Conservation (phyloP, 2,888 invertebrate species). For the Mythimna vitellina region DNA sequence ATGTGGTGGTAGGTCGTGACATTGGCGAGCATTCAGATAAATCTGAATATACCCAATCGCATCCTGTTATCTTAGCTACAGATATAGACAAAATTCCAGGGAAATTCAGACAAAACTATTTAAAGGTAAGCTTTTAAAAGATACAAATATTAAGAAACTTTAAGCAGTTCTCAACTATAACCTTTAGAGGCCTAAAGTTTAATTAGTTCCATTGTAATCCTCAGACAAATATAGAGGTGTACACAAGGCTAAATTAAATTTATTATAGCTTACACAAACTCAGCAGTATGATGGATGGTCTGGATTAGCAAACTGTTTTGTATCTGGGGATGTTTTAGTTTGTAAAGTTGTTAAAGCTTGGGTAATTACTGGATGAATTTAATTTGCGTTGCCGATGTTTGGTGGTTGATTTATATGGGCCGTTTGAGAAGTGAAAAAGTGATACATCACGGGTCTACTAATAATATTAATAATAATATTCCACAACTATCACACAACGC, state of each 20-base stretch:
- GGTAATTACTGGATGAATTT: slow-evolving; percentile 25
- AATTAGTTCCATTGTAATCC: slow-evolving; percentile 47
- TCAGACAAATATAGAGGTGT: slow-evolving; percentile 18
- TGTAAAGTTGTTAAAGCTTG: slow-evolving; percentile 25
- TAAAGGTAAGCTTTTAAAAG: neutral
- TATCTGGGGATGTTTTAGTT: slow-evolving; percentile 37
- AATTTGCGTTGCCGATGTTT: slow-evolving; percentile 10
- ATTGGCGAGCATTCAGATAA: no score
- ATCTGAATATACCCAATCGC: no score
- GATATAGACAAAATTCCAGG: no score
- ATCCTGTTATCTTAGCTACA: no score
- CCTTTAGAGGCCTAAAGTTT: slow-evolving; percentile 37
- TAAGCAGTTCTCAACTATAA: slow-evolving; percentile 10
- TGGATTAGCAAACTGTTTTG: slow-evolving; percentile 44
- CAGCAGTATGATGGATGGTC: slow-evolving; percentile 42
- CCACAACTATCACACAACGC: no score
- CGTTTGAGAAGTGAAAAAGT: neutral
- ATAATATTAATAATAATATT: no score
- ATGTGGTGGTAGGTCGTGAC: no score
- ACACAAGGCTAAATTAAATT: slow-evolving; percentile 35
- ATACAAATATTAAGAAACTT: neutral
- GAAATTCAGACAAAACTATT: no score
- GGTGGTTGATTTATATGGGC: neutral
- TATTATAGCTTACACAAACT: slow-evolving; percentile 49
- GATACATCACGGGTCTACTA: no score